A percentile compares a stretch with the other conserved stretches of the same genome.
phyloP scores from a whole-genome alignment of 2,113 vertebrate species.

The Toxotes jaculatrix region DNA sequence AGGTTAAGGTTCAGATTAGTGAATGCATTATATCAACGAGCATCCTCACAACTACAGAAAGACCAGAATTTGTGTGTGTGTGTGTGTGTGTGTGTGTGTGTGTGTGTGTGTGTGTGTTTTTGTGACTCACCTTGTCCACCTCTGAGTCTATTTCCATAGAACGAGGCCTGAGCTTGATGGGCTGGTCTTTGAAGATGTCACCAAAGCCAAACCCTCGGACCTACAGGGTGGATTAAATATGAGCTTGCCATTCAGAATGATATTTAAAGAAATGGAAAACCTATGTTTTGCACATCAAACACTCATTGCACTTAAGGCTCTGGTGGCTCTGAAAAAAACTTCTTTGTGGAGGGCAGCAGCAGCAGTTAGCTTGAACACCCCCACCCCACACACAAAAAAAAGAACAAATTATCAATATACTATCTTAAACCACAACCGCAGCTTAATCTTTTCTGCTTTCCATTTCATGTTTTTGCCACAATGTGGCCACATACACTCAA shows the following conservation, averaged over 20 bases:
- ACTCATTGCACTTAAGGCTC: neutral
- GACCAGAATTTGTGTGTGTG: neutral
- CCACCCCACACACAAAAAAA: too few relatives aligned
- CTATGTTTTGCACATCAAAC: neutral
- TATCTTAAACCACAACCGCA: neutral
- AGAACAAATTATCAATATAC: neutral
- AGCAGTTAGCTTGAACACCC: too few relatives aligned
- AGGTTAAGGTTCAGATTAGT: neutral
- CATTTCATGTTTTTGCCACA: too few relatives aligned
- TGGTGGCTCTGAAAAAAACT: too few relatives aligned
- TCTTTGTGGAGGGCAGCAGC: too few relatives aligned
- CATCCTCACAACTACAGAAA: neutral
- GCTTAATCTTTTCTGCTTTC: neutral
- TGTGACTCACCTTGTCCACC: constrained; percentile 88
- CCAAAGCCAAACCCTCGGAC: constrained; percentile 97
- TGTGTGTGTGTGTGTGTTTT: constrained; percentile 27
- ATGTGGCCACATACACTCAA: too few relatives aligned
- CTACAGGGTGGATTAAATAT: constrained; percentile 24
- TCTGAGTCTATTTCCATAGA: constrained; percentile 94
- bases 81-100: constrained; percentile 35
- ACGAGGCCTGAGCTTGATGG: constrained; percentile 95
- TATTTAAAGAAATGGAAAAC: neutral
- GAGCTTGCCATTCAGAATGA: neutral
- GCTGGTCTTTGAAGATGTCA: constrained; percentile 98
- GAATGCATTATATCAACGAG: neutral